These are phyloP conservation scores for Amniataba percoides DNA, from an alignment of 2,797 vertebrate genomes.

Conservation along the genomic window DNA sequence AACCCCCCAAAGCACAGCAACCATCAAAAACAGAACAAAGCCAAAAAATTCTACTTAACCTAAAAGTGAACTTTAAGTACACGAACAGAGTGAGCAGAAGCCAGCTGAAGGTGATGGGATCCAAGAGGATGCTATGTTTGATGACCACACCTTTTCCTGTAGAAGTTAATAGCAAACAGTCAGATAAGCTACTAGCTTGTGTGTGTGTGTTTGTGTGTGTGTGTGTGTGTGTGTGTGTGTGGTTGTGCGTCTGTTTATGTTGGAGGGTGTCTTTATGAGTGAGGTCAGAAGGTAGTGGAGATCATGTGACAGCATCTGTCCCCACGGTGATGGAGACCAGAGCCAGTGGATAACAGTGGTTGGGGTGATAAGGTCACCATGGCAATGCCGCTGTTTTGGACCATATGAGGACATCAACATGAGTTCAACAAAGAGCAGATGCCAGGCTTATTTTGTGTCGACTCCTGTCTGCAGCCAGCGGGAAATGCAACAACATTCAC, in stretches of 20 bases:
- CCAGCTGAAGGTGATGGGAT: not conserved
- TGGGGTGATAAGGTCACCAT: conserved; percentile 66
- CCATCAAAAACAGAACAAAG: not conserved
- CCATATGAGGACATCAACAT: conserved; percentile 23
- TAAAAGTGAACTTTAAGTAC: not conserved
- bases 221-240: conserved; percentile 17
- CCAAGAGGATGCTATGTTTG: conserved; percentile 9
- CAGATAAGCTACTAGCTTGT: not conserved
- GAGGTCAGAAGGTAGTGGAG: conserved; percentile 42
- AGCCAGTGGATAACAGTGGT: conserved; percentile 30
- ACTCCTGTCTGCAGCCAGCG: not conserved
- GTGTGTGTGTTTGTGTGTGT: conserved; percentile 7
- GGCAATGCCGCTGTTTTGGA: conserved; percentile 58
- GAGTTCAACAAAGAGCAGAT: conserved; percentile 3
- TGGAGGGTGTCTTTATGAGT: conserved; percentile 40
- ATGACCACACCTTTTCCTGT: conserved; percentile 46
- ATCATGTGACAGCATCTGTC: conserved; percentile 46
- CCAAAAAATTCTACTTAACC: not conserved
- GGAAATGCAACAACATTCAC: not conserved
- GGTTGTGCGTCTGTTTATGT: conserved; percentile 46
- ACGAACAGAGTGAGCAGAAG: conserved; percentile 4
- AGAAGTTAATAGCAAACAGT: not conserved
- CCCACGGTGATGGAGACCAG: conserved; percentile 59
- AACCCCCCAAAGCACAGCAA: not conserved
- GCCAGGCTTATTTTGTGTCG: not conserved